Evolutionary conservation across 35 echinoderm and acorn worm genomes (phyloP), one percentile per base, ranked within the genome.

Genomic region (Apostichopus parvimensis): DNA sequence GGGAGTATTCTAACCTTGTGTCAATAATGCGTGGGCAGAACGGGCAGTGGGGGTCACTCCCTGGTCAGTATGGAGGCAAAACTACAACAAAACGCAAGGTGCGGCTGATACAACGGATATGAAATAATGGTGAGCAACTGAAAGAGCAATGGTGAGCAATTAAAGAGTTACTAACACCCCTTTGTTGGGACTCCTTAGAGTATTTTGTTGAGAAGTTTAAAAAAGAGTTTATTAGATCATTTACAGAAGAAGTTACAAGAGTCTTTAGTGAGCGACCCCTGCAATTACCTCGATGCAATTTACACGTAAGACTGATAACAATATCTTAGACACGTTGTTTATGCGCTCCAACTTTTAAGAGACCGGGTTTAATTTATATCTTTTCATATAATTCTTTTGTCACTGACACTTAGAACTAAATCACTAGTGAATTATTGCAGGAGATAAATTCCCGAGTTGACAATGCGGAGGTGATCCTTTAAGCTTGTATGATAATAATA

Each of bases 321-420:
- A 7, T 75, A 18, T 75, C 5, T 75, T 24, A 75, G 12, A 75
- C 71, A 75, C 7, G 12, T 75, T 75, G 71, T 75, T 75, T 75
- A 75, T 22, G 71, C 21, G 2, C 71, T 61, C 71, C 34, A 45
- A 75, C 71, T 20, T 75, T 75, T n/a, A 75, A 75, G 71, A 22
- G 13, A 22, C 71, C 71, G 71, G n/a, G 4, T 22, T 75, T 75
- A 75, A 75, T 75, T 75, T 75, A 75, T n/a, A 21, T 7, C 14
- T 7, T 75, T 75, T 75, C 17, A 75, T 75, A 75, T 75, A 75
- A 75, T 75, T 75, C 71, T 75, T 75, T 75, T 75, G 71, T 75
- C 71, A 75, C 71, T 75, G 71, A 75, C 71, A 75, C 71, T 75
- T 75, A 75, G 71, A 75, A 75, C 71, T 75, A 75, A 75, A 75